These are phyloP conservation scores for Riparia riparia DNA, from an alignment of 2,113 vertebrate genomes.

Conservation along the genomic window DNA sequence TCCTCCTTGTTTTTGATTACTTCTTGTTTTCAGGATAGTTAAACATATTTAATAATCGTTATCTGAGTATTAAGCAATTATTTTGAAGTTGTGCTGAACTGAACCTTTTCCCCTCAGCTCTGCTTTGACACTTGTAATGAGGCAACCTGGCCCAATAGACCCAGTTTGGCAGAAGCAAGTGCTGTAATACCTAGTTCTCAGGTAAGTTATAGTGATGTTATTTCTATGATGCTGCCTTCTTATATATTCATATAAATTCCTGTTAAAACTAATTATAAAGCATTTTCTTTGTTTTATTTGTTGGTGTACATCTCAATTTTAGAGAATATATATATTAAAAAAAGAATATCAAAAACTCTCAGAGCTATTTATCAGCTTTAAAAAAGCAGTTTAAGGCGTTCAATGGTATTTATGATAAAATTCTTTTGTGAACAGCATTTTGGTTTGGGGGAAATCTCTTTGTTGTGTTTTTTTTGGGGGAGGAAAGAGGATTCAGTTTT, in stretches of 20 bases:
- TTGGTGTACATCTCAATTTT: not conserved
- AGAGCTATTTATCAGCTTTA: not conserved
- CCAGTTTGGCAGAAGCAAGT: not conserved
- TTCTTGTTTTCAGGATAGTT: not conserved
- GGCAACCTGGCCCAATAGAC: not conserved
- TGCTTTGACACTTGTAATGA: not conserved
- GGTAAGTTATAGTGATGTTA: not conserved
- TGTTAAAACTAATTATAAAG: not conserved
- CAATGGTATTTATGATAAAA: not conserved
- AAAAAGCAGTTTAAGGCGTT: not conserved
- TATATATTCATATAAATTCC: not conserved
- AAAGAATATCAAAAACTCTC: not conserved
- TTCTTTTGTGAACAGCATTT: not conserved
- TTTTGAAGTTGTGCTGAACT: not conserved
- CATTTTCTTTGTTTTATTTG: not conserved
- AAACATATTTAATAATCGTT: not conserved
- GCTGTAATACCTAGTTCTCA: not conserved
- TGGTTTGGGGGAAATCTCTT: not conserved
- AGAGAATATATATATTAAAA: not conserved
- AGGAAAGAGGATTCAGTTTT: not conserved
- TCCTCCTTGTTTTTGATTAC: not conserved
- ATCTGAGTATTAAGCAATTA: not conserved
- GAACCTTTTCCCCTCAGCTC: not conserved
- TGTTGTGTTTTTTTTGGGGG: rapidly evolving
- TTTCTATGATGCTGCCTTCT: not conserved